These are phyloP conservation scores for Otolemur crassicaudatus DNA, from an alignment of 2,797 vertebrate species.

Conservation along the genomic window DNA sequence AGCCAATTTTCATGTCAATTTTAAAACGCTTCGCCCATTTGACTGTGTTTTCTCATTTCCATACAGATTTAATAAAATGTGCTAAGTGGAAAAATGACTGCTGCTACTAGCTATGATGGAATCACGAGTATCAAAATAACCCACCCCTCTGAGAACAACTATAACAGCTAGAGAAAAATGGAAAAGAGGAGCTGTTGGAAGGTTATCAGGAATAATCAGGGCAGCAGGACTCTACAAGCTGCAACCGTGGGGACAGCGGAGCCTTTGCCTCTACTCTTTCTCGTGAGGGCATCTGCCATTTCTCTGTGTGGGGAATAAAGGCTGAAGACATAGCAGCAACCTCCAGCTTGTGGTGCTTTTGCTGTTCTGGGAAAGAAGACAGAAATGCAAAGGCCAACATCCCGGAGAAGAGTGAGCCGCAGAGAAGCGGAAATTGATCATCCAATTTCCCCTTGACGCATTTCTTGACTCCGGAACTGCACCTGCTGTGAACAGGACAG, in stretches of 20 bases:
- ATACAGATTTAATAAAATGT: slow-evolving; percentile 65
- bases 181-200: neutral
- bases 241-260: neutral
- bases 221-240: neutral
- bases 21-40: slow-evolving; percentile 64
- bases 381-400: neutral
- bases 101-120: neutral
- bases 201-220: neutral
- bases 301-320: neutral
- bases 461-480: neutral
- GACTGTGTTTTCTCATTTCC: slow-evolving; percentile 68
- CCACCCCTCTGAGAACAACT: neutral
- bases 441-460: neutral
- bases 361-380: neutral
- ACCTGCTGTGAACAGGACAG: neutral
- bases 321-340: neutral
- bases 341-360: neutral
- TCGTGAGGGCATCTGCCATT: neutral
- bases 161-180: neutral
- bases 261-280: neutral
- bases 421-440: neutral
- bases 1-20: slow-evolving; percentile 69
- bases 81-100: slow-evolving; percentile 66
- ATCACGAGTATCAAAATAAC: neutral
- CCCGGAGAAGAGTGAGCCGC: neutral